Evolutionary conservation across 2,888 invertebrate species (phyloP), one percentile per base, ranked within the genome.

Genomic region (Eremobia ochroleuca): DNA sequence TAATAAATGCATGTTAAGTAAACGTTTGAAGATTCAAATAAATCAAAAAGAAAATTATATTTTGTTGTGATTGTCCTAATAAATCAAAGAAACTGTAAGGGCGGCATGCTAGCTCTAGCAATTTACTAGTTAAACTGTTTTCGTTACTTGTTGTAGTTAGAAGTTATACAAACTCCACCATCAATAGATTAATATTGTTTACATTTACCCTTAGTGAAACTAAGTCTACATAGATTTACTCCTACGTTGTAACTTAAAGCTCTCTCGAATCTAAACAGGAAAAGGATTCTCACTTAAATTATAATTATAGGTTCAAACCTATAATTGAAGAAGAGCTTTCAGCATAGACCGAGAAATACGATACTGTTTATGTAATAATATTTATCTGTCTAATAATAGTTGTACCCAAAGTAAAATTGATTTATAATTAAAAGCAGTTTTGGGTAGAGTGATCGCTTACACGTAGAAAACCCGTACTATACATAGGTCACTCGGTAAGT

Each of bases 91-190:
- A 46, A 59, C 31, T 28, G 0, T 55, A 28, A 69, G 21, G 5
- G 18, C 9, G 49, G n/a, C 69, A 69, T 79, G 79, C 43, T 11
- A 71, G 18, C 37, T 34, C 11, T n/a, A 70, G 15, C n/a, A 46
- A 55, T 55, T 71, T 64, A 9, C 40, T 18, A 43, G 52, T 11
- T 34, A 34, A 79, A 59, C 34, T 58, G 79, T 68, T 58, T 59
- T 25, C 25, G 13, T 52, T 73, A n/a, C 40, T 18, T 40, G 40
- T 31, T 9, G 28, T 37, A 6, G 25, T 72, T n/a, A 15, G 46
- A 40, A 59, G n/a, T 37, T 70, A 34, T 2, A n/a, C 15, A 21
- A 77, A 49, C 46, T 78, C 4, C 9, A 6, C 25, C 25, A 64
- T 18, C 15, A 77, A 43, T 79, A 28, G 9, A 34, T 34, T 21